Evolutionary conservation across 2,113 vertebrate genomes (phyloP).

Genomic region (Reinhardtius hippoglossoides): DNA sequence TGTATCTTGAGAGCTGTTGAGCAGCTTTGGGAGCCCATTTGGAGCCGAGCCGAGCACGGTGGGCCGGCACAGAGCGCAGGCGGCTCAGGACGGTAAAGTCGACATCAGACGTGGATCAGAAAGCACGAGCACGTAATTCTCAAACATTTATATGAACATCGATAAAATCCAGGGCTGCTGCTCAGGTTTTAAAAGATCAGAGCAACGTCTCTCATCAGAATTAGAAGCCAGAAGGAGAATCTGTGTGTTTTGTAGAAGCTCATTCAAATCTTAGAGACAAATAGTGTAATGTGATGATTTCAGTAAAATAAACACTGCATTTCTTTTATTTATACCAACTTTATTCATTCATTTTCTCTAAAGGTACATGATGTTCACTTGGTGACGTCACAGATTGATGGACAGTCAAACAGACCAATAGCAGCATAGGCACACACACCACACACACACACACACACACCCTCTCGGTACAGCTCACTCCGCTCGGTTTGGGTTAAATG

Average conservation of each 20-base stretch:
- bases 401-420: constrained; percentile 44
- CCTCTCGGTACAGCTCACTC: constrained; percentile 4
- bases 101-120: constrained; percentile 35
- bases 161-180: too few relatives aligned
- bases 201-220: too few relatives aligned
- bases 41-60: constrained; percentile 13
- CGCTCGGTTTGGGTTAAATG: constrained; percentile 5
- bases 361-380: constrained; percentile 47
- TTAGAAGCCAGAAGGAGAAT: too few relatives aligned
- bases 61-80: not conserved
- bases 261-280: not conserved
- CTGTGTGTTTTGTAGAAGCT: too few relatives aligned
- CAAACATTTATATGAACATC: not conserved
- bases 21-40: constrained; percentile 53
- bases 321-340: constrained; percentile 40
- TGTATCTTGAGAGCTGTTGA: constrained; percentile 58
- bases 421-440: constrained; percentile 51
- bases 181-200: too few relatives aligned
- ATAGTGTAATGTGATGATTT: too few relatives aligned
- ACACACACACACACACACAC: constrained; percentile 13
- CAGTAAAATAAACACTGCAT: not conserved
- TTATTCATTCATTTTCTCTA: constrained; percentile 34
- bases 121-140: constrained; percentile 1
- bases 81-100: constrained; percentile 4
- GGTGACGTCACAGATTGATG: constrained; percentile 37